phyloP scores from a whole-genome alignment of 2,888 invertebrate species.

The Cordilura impudica region DNA sequence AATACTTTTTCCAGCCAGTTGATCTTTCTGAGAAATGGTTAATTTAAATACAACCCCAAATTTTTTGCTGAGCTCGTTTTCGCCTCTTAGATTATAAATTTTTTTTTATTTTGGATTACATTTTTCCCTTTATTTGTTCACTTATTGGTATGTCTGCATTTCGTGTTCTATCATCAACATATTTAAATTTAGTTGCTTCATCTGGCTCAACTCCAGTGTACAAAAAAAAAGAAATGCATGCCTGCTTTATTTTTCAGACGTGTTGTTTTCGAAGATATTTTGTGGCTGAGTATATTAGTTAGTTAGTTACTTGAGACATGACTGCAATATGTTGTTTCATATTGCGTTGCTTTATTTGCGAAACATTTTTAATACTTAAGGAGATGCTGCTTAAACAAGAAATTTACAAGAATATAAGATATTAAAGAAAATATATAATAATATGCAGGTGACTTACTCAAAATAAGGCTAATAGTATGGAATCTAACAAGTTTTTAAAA shows the following conservation, averaged over 20 bases:
- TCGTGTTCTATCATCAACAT: conserved; percentile 53
- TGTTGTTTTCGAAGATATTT: conserved; percentile 55
- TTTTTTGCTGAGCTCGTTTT: neutral
- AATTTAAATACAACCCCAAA: too few relatives aligned
- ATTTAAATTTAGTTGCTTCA: conserved; percentile 38
- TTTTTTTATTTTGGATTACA: neutral
- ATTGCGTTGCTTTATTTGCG: neutral
- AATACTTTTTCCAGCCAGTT: too few relatives aligned
- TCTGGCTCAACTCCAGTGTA: conserved; percentile 11
- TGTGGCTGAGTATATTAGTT: conserved; percentile 47
- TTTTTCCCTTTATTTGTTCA: neutral
- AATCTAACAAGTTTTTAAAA: too few relatives aligned
- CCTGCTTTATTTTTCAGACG: conserved; percentile 48
- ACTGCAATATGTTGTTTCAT: neutral
- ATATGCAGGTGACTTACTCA: too few relatives aligned
- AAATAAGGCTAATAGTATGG: too few relatives aligned
- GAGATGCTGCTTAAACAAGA: too few relatives aligned
- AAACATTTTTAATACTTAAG: too few relatives aligned
- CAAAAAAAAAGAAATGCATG: too few relatives aligned
- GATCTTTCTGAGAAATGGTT: too few relatives aligned
- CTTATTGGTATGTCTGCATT: conserved; percentile 34
- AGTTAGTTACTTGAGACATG: conserved; percentile 14
- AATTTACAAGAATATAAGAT: too few relatives aligned
- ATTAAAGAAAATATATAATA: too few relatives aligned
- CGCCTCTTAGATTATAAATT: neutral